Evolutionary conservation across 2,797 vertebrate genomes (phyloP).

Genomic region (Brotogeris chrysoptera): DNA sequence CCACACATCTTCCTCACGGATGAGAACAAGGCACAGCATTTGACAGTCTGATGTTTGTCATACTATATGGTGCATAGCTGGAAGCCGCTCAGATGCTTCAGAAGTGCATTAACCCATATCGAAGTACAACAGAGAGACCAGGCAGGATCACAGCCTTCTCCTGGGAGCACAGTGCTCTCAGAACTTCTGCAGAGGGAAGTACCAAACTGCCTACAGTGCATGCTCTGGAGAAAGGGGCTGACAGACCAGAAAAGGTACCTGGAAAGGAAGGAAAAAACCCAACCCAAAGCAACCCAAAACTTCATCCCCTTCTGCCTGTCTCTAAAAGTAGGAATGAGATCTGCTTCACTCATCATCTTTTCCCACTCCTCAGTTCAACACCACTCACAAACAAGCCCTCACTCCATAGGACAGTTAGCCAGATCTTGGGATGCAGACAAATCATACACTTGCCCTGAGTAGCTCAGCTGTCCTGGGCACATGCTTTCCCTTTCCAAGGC

Average conservation of each 20-base stretch:
- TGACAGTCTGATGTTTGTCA: neutral
- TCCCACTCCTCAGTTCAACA: neutral
- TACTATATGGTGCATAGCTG: neutral
- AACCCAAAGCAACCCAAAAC: neutral
- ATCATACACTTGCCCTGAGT: neutral
- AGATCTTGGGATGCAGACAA: neutral
- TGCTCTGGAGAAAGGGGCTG: neutral
- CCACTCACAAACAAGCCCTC: neutral
- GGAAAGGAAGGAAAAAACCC: neutral
- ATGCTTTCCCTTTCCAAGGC: neutral
- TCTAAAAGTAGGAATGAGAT: neutral
- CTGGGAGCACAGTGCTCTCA: neutral
- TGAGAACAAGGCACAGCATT: neutral
- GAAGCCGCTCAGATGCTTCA: neutral
- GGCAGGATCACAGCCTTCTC: neutral
- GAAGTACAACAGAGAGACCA: neutral
- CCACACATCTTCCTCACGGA: neutral
- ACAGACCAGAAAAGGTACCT: fast-evolving
- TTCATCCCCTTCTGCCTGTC: neutral
- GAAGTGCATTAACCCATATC: neutral
- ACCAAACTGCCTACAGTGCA: neutral
- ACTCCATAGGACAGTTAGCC: neutral
- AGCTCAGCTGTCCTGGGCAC: neutral
- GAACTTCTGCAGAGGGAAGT: neutral
- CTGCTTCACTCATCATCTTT: neutral